Evolutionary conservation across 64 coral and sea anemone genomes (phyloP).

Genomic region (Astreopora myriophthalma): DNA sequence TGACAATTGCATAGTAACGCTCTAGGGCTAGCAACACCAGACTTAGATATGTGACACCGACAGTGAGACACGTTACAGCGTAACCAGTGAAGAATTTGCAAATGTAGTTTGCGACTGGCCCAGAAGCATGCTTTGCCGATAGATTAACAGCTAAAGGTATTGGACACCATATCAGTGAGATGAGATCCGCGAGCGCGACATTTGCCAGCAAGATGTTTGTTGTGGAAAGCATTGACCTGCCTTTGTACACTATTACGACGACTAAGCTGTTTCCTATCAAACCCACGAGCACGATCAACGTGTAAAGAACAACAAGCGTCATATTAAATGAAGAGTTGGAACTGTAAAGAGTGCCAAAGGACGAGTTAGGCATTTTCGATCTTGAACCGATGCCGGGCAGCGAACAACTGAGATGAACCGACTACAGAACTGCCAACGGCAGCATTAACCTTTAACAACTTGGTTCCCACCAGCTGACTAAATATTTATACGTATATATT

Average conservation of each 20-base stretch:
- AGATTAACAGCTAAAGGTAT: conserved; percentile 4
- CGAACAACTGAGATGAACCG: too few species aligned
- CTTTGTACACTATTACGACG: conserved; percentile 54
- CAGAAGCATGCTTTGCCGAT: neutral
- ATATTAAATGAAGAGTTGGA: neutral
- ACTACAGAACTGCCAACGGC: too few species aligned
- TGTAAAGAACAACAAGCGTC: neutral
- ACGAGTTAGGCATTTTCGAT: neutral
- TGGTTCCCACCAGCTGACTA: too few species aligned
- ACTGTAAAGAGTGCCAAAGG: neutral
- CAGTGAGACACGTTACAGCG: neutral
- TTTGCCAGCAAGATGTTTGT: conserved; percentile 81
- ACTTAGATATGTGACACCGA: conserved; percentile 27
- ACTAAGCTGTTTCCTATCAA: conserved; percentile 66
- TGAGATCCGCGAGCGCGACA: conserved; percentile 55
- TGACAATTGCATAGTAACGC: conserved; percentile 60
- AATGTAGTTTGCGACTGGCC: neutral
- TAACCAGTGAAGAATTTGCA: conserved; percentile 57
- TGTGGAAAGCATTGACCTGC: conserved; percentile 44
- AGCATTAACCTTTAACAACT: too few species aligned
- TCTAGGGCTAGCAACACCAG: conserved; percentile 38
- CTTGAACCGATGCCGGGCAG: neutral
- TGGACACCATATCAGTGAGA: conserved; percentile 47
- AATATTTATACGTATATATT: too few species aligned
- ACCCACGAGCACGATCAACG: conserved; percentile 30